phyloP scores from a whole-genome alignment of 2,113 vertebrate species.

The Cephalopterus ornatus region DNA sequence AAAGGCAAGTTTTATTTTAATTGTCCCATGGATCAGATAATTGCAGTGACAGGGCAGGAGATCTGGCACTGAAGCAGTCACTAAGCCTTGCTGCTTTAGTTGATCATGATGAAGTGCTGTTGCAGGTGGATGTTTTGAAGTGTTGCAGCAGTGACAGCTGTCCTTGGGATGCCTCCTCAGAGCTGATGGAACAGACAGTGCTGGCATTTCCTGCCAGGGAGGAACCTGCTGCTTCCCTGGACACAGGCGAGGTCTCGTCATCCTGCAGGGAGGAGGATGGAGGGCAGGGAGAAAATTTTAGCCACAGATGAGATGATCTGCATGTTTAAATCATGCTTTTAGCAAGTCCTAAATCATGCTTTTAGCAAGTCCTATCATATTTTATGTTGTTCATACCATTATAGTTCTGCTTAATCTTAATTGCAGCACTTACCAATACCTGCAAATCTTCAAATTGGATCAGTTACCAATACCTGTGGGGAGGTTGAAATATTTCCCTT shows the following conservation, averaged over 20 bases:
- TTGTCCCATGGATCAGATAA: neutral
- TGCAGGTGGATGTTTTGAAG: slow-evolving; percentile 2
- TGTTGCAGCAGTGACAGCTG: slow-evolving; percentile 48
- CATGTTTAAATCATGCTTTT: neutral
- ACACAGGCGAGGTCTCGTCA: neutral
- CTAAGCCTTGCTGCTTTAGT: neutral
- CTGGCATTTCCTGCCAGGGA: neutral
- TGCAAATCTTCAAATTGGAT: neutral
- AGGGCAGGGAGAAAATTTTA: neutral
- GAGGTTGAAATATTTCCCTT: neutral
- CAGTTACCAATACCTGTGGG: neutral
- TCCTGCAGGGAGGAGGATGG: neutral
- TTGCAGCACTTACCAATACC: neutral
- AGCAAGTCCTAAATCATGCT: no score
- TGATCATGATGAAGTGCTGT: neutral
- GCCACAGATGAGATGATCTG: neutral
- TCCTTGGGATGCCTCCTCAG: slow-evolving; percentile 27
- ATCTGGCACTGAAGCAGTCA: neutral
- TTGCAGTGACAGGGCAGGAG: neutral
- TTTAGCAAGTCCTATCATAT: fast-evolving
- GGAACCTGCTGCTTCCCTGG: neutral
- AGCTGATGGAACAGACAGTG: slow-evolving; percentile 28
- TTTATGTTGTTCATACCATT: neutral
- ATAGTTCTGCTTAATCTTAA: neutral
- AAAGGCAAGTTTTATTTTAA: neutral